phyloP scores from a whole-genome alignment of 64 coral and sea anemone species.

The Pachyseris speciosa region DNA sequence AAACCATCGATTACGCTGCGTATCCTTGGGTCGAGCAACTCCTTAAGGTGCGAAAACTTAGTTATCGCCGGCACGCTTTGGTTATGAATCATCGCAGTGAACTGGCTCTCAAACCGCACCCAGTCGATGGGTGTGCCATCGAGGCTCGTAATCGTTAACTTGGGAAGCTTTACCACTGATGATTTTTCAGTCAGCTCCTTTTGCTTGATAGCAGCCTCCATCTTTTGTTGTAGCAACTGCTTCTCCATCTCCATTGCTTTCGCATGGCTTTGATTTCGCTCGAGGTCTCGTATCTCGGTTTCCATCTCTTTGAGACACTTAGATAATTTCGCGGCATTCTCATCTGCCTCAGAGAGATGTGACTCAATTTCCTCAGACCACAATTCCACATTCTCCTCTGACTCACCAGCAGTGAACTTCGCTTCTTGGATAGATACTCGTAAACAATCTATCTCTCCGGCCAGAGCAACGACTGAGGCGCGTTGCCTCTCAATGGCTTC shows the following conservation, averaged over 20 bases:
- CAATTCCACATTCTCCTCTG: background rate
- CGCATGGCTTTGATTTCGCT: background rate
- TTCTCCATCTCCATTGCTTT: background rate
- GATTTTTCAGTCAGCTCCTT: background rate
- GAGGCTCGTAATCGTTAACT: background rate
- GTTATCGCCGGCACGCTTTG: background rate
- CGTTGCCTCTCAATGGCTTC: background rate
- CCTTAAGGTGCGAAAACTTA: slow-evolving; percentile 18
- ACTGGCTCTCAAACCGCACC: slow-evolving; percentile 31
- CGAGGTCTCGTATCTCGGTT: background rate
- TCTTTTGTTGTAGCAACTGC: background rate
- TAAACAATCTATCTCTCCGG: background rate
- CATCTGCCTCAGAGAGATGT: background rate
- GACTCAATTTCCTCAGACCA: background rate
- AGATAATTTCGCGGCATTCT: background rate
- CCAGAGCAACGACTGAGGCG: background rate
- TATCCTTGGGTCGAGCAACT: background rate
- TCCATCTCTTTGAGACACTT: background rate
- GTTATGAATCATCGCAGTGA: background rate
- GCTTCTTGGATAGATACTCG: background rate
- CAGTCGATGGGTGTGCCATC: background rate
- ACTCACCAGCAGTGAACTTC: background rate
- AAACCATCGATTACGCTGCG: background rate
- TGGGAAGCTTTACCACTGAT: background rate
- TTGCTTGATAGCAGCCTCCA: background rate